phyloP scores from a whole-genome alignment of 2,888 invertebrate species.

The Marasmarcha lunaedactyla region DNA sequence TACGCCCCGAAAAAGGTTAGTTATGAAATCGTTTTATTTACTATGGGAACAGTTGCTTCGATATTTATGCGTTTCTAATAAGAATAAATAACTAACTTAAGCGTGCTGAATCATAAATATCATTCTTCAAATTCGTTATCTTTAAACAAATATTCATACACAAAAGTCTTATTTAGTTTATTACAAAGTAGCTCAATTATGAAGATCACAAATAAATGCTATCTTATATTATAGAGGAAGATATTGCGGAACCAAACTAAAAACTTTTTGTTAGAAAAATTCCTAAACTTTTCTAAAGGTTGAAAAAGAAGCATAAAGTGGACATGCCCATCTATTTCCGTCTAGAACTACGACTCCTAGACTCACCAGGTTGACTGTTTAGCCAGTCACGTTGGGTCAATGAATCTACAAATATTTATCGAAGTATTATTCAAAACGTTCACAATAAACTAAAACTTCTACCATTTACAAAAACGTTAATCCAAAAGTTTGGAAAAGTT shows the following conservation, averaged over 20 bases:
- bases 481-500: too few relatives aligned
- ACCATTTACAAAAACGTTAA: background rate
- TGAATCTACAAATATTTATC: slow-evolving; percentile 63
- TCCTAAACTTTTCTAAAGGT: slow-evolving; percentile 14
- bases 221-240: too few relatives aligned
- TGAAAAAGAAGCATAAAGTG: slow-evolving; percentile 6
- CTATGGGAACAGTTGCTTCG: background rate
- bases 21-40: background rate
- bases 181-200: too few relatives aligned
- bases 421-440: slow-evolving; percentile 18
- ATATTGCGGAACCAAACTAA: slow-evolving; percentile 21
- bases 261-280: slow-evolving; percentile 14
- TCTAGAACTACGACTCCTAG: slow-evolving; percentile 62
- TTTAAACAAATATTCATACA: too few relatives aligned
- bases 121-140: too few relatives aligned
- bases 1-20: slow-evolving; percentile 24
- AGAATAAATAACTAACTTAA: too few relatives aligned
- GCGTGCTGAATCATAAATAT: too few relatives aligned
- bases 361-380: slow-evolving; percentile 67
- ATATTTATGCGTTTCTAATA: background rate
- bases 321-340: slow-evolving; percentile 48
- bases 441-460: slow-evolving; percentile 5
- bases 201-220: too few relatives aligned
- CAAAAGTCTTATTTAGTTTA: too few relatives aligned
- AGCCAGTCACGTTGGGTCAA: slow-evolving; percentile 68